Base-by-base conservation (phyloP, 1,140 invertebrate genomes). In the Conopomorpha cramerella region DNA sequence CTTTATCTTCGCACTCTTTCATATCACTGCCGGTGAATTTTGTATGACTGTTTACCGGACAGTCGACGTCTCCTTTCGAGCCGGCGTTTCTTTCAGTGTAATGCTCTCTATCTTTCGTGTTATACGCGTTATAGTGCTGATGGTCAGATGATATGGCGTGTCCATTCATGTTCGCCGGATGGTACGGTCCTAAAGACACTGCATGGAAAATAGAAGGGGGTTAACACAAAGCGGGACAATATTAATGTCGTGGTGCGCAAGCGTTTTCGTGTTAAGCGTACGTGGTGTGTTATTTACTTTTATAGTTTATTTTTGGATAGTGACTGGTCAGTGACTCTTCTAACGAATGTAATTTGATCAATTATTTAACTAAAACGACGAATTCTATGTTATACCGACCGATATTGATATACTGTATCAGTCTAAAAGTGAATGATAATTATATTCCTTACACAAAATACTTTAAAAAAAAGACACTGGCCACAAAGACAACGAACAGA, bases 41-140 rank as follows among this genome's bases (percentile, higher is more conserved):
- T 49, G 55, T 71, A 66, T 71, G 65, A 71, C 45, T 70, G 52
- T 70, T 68, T 65, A 51, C 59, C 41, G 55, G 54, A 60, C 55
- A 62, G 46, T 66, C 62, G 39, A 42, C 44, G 34, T 37, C 27
- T 42, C 45, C 51, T 51, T 71, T 78, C 70, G 55, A 61, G 48
- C 53, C 45, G 38, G 36, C 57, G 46, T 74, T 66, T 57, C 70
- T 72, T 70, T 74, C 65, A 58, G 41, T 52, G 56, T 63, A 70
- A 72, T 66, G 55, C 30, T 53, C 57, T 52, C 58, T 72, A 66
- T 74, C 67, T 71, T 64, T 66, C 50, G 55, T 53, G 47, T 77
- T 70, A 73, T 74, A 82, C 79, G 77, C 60, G 78, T 82, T 83
- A 81, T 83, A 84, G 80, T 80, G 72, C 79, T 79, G 77, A 76